Conservation (phyloP, 2,888 invertebrate species). For the Pemphredon lugubris region DNA sequence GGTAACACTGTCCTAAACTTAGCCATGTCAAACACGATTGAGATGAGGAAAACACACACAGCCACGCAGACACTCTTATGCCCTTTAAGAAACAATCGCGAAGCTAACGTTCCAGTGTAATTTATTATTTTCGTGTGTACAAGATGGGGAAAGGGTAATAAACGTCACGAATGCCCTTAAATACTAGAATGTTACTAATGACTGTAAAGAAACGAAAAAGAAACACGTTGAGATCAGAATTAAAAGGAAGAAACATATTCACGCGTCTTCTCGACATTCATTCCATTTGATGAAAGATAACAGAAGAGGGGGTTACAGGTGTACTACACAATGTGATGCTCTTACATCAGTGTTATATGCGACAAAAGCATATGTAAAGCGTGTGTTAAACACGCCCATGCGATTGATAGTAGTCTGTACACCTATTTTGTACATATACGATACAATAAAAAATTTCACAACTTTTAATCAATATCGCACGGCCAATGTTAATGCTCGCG, state of each 20-base stretch:
- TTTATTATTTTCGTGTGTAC: constrained; percentile 69
- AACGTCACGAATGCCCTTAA: constrained; percentile 55
- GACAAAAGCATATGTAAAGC: constrained; percentile 50
- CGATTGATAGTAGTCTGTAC: constrained; percentile 79
- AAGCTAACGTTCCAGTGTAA: constrained; percentile 60
- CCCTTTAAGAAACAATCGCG: constrained; percentile 43
- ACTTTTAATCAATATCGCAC: constrained; percentile 65
- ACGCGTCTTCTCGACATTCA: constrained; percentile 74
- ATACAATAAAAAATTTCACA: constrained; percentile 80
- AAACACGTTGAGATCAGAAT: constrained; percentile 52
- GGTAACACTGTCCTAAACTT: constrained; percentile 53
- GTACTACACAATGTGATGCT: constrained; percentile 65
- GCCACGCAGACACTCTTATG: constrained; percentile 15
- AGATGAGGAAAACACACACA: constrained; percentile 18
- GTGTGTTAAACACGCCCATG: constrained; percentile 62
- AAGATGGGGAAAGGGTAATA: constrained; percentile 59
- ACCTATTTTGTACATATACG: constrained; percentile 81
- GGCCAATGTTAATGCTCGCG: constrained; percentile 63
- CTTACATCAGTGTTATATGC: constrained; percentile 60
- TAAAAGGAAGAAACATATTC: constrained; percentile 61
- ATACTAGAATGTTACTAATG: constrained; percentile 54
- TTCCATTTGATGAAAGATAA: constrained; percentile 75
- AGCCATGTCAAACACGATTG: constrained; percentile 53
- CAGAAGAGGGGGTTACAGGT: constrained; percentile 66
- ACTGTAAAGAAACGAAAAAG: constrained; percentile 43